Evolutionary conservation across 2,888 invertebrate genomes (phyloP), one percentile per base, ranked within the genome.

Genomic region (Epinotia bilunana): DNA sequence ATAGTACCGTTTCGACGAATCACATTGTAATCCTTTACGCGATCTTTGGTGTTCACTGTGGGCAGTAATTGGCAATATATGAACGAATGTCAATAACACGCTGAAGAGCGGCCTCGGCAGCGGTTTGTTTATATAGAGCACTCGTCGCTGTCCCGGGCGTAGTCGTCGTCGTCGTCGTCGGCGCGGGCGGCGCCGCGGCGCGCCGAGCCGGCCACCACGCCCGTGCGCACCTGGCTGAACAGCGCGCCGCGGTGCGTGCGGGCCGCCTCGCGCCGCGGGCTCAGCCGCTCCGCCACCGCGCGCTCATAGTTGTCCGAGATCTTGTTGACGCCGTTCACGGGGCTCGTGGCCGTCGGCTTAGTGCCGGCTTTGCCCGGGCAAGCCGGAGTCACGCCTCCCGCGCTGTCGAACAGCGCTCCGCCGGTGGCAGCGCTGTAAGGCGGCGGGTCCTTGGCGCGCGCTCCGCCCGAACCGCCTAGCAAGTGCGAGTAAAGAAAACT

Each of bases 131-230:
- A 95, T 90, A 95, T 95, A 87, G 95, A 95, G 86, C 95, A 95
- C 85, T 95, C 95, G 85, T 95, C 95, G 83, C 95, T 95, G 83
- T 95, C 95, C 18, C 94, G 88, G 58, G 94, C 94, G 85, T 94
- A 94, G 79, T 94, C 94, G 1, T 94, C 94, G 77, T 94, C 94
- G 5, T 94, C 94, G 13, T 93, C 93, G 55, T 90, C 90, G 39
- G 75, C 77, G 20, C 88, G 88, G 23, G 49, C 16, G 49, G 49
- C 39, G 28, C 69, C 60, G 60, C 80, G 82, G 76, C 78, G 87
- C 81, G 88, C 88, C 81, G 90, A 89, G 75, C 88, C 87, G 49
- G 92, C 88, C 39, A 93, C 94, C 58, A 91, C 89, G 13, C 94
- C 93, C 7, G 94, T 93, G 79, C 90, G 89, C 68, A 93, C 93